A percentile compares a stretch with the other conserved stretches of the same genome.
phyloP scores from a whole-genome alignment of 1,140 invertebrate species.

The Calliopsis andreniformis region DNA sequence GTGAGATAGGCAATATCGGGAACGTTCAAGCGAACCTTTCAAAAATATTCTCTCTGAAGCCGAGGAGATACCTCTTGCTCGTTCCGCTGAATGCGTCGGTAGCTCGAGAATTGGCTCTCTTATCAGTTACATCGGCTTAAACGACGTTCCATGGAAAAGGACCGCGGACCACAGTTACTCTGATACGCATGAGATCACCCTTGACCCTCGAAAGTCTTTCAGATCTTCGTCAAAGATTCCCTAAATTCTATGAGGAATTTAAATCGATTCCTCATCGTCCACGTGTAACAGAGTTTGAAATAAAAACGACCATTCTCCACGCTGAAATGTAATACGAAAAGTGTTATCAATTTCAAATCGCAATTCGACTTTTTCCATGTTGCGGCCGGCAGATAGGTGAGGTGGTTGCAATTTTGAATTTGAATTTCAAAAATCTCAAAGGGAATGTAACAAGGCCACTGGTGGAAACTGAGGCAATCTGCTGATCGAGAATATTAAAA shows the following conservation, averaged over 20 bases:
- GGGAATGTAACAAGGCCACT: background rate
- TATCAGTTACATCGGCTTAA: constrained; percentile 28
- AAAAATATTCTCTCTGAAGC: background rate
- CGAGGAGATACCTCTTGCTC: background rate
- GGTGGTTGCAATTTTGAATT: background rate
- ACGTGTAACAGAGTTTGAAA: too few relatives aligned
- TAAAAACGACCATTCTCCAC: too few relatives aligned
- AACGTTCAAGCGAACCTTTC: background rate
- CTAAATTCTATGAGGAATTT: too few relatives aligned
- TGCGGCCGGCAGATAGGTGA: too few relatives aligned
- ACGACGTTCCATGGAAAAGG: background rate
- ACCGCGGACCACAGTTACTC: background rate
- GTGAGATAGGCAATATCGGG: constrained; percentile 6
- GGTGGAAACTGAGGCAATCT: background rate
- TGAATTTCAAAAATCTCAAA: background rate
- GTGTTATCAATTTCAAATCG: background rate
- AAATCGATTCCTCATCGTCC: too few relatives aligned
- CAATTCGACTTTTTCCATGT: background rate
- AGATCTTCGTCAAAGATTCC: too few relatives aligned
- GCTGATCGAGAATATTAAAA: constrained; percentile 32
- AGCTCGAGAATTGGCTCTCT: constrained; percentile 5
- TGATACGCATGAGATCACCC: too few relatives aligned
- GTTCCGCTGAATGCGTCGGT: background rate
- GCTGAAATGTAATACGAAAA: too few relatives aligned
- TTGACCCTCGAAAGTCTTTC: too few relatives aligned